Evolutionary conservation across 2,888 invertebrate genomes (phyloP), one percentile per base, ranked within the genome.

Genomic region (Drosophila neotestacea): DNA sequence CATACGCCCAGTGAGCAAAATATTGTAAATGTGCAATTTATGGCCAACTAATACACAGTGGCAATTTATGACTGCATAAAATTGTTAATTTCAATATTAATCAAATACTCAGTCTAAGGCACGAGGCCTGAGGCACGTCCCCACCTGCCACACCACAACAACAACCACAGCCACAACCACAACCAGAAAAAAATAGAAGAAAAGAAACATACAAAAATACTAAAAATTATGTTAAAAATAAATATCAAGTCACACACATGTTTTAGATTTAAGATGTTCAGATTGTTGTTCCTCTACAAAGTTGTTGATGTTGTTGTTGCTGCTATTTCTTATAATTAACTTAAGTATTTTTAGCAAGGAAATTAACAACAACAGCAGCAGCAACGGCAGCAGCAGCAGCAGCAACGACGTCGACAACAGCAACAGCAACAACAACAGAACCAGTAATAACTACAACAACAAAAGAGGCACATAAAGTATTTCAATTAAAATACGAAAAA

Each of bases 201-300:
- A 13, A 55, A 22, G 27, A 9, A 51, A 36, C 13, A 36, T 30
- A 38, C 56, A 42, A 34, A 39, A 59, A 38, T 69, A 50, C 51
- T 67, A 58, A 60, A 66, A 63, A 70, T 65, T 34, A 52, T 75
- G 60, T 84, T 89, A 84, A 77, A 86, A 89, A 89, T 89, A 80
- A 87, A 89, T 75, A 78, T 75, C 79, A 80, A 89, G 75, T 80
- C 86, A 78, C 80, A 85, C 81, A 89, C 76, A 89, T 89, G 88
- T 88, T 87, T 85, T 77, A 79, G 82, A 89, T 87, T 81, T 74
- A 58, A 85, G 75, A 74, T 73, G 71, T 65, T 69, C 66, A 67
- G 71, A 52, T 79, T 73, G 76, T 55, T 67, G 58, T 10, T 46
- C 22, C 22, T 22, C 22, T 22, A 22, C 22, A 22, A 22, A 22